Evolutionary conservation across 2,888 invertebrate genomes (phyloP).

Genomic region (Orthosia incerta): DNA sequence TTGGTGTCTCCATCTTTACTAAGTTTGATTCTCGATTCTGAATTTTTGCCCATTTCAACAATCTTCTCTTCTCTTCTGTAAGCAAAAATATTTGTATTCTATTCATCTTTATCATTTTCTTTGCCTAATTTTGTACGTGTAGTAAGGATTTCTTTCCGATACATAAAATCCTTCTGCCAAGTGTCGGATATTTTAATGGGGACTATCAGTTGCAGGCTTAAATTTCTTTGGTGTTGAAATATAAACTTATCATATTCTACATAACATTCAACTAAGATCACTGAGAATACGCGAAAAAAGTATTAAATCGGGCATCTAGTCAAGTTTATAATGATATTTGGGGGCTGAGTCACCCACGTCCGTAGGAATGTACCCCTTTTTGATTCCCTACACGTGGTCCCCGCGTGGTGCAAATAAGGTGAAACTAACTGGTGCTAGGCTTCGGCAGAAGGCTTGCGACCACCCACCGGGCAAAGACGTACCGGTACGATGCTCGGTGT

Average conservation of each 20-base stretch:
- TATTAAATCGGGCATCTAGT: not conserved
- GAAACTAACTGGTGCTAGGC: too few species aligned
- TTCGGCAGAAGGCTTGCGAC: too few species aligned
- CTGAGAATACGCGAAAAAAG: not conserved
- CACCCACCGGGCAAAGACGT: too few species aligned
- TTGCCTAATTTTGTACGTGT: constrained; percentile 29
- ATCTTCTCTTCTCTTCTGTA: constrained; percentile 78
- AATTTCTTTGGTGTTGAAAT: not conserved
- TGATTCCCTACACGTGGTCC: too few species aligned
- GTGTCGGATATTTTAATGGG: not conserved
- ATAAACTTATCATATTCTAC: not conserved
- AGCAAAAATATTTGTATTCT: constrained; percentile 85
- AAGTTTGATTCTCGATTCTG: constrained; percentile 54
- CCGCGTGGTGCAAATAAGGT: too few species aligned
- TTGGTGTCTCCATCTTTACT: constrained; percentile 69
- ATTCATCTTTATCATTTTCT: constrained; percentile 74
- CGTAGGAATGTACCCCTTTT: too few species aligned
- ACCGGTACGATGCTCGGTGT: too few species aligned
- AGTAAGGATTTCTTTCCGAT: constrained; percentile 5
- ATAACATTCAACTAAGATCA: not conserved
- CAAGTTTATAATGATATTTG: not conserved
- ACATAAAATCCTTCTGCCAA: constrained; percentile 2
- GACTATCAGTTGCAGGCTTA: not conserved
- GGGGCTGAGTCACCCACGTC: too few species aligned
- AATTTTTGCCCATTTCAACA: constrained; percentile 74